Percentiles rank a stretch among this genome's conserved stretches.
Evolutionary conservation across 2,113 vertebrate genomes (phyloP).

Genomic region (Anguilla japonica): DNA sequence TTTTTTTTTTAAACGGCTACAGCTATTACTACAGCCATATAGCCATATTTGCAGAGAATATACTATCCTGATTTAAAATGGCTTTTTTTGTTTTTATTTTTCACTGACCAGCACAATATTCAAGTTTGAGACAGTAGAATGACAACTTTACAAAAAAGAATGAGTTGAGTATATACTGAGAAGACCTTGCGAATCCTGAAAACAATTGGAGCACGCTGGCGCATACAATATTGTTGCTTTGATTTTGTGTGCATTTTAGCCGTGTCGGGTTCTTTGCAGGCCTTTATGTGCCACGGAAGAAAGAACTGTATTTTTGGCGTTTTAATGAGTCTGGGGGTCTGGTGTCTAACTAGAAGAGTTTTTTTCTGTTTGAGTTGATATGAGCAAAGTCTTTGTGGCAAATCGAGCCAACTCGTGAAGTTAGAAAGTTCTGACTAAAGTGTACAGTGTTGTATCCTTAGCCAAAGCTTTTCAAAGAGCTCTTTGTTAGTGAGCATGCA

Average conservation of each 20-base stretch:
- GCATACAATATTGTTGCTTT: background rate
- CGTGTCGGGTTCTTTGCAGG: background rate
- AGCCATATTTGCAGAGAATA: background rate
- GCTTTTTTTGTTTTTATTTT: background rate
- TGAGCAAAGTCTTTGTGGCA: conserved; percentile 9
- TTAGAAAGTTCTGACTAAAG: background rate
- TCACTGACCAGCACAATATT: too few relatives aligned
- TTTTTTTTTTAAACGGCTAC: background rate
- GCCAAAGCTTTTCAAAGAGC: background rate
- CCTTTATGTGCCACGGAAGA: background rate
- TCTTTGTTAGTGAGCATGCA: background rate
- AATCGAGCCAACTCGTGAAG: conserved; percentile 6
- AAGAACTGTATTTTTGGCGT: background rate
- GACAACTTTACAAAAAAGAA: too few relatives aligned
- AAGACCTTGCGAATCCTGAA: background rate
- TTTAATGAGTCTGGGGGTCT: conserved; percentile 1
- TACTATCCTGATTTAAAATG: background rate
- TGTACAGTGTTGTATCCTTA: background rate
- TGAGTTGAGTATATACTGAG: too few relatives aligned
- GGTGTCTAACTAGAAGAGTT: background rate
- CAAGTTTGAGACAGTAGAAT: too few relatives aligned
- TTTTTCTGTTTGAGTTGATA: conserved; percentile 11
- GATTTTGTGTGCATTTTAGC: background rate
- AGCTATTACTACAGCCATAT: background rate
- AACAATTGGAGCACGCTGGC: background rate